These are phyloP conservation scores for Pristionchus fissidentatus DNA, from an alignment of 2,888 invertebrate genomes.

Conservation along the genomic window DNA sequence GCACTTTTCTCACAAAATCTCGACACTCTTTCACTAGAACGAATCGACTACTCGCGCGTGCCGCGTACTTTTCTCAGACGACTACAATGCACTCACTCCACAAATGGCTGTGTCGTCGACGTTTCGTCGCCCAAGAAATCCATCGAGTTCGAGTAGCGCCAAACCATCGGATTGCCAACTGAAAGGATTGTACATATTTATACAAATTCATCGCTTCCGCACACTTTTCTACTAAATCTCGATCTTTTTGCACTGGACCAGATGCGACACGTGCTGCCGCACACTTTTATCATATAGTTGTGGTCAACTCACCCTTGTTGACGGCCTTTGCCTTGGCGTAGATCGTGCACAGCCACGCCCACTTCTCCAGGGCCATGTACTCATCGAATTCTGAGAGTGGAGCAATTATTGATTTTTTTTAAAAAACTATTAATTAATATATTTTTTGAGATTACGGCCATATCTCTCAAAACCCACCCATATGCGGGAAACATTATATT, in stretches of 20 bases:
- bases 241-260: too few relatives aligned
- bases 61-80: neutral
- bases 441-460: neutral
- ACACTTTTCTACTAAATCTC: too few relatives aligned
- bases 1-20: neutral
- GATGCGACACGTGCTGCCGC: too few relatives aligned
- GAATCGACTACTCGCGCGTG: too few relatives aligned
- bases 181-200: neutral
- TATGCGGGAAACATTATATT: too few relatives aligned
- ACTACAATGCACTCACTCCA: conserved; percentile 6
- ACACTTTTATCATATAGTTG: too few relatives aligned
- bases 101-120: conserved; percentile 2
- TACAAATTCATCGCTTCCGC: neutral
- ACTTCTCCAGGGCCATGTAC: conserved; percentile 44
- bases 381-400: conserved; percentile 11
- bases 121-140: neutral
- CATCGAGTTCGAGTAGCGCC: conserved; percentile 32
- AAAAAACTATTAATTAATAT: neutral
- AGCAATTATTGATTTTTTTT: too few relatives aligned
- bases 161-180: neutral
- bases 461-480: too few relatives aligned
- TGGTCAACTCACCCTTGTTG: neutral
- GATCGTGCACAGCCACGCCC: conserved; percentile 46
- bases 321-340: neutral
- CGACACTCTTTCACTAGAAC: neutral